Base-by-base conservation (phyloP, 2,797 vertebrate species). In the Tokudaia muenninki region DNA sequence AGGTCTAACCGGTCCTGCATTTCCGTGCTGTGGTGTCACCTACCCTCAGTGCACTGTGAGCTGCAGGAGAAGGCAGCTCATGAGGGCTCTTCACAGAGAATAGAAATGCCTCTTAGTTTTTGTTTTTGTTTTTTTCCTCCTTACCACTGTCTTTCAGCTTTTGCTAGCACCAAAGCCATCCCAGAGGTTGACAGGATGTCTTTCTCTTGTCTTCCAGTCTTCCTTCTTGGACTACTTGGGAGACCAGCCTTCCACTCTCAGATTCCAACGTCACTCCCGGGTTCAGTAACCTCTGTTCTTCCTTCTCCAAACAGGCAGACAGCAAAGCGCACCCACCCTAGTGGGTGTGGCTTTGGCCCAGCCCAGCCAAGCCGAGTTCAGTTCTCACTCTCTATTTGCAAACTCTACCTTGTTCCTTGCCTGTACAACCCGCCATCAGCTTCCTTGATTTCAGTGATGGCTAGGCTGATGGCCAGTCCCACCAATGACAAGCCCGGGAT, bases 161-260 rank as follows among this genome's bases (percentile, higher is more conserved):
- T 9, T 96, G 92, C 16, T 8, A 94, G 82, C 44, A 77, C 65
- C 72, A 81, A 86, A 87, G 57, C 47, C 77, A 81, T 87, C 83
- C 92, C 22, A 59, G 79, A 67, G 81, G 81, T 63, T 70, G 83
- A 59, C 63, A 14, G 67, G 63, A 67, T 50, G 19, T 86, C 83
- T 22, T 4, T 52, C 31, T 34, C 16, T 52, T 47, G 29, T 26
- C 83, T 94, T n/a, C 44, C 7, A 59, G 74, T 79, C 70, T 95
- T 89, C 79, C 41, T 81, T 86, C 94, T 72, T 61, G 13, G 41
- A 12, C 31, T 70, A 37, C 91, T 87, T 16, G 13, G 50, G 2
- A 10, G 52, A 0, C 10, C 41, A 2, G 41, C 70, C 34, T 6
- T 44, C 31, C 31, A 16, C 52, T 86, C 67, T 26, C 41, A 52